Conservation (phyloP, 2,888 invertebrate species). For the Acanthosepion pharaonis region DNA sequence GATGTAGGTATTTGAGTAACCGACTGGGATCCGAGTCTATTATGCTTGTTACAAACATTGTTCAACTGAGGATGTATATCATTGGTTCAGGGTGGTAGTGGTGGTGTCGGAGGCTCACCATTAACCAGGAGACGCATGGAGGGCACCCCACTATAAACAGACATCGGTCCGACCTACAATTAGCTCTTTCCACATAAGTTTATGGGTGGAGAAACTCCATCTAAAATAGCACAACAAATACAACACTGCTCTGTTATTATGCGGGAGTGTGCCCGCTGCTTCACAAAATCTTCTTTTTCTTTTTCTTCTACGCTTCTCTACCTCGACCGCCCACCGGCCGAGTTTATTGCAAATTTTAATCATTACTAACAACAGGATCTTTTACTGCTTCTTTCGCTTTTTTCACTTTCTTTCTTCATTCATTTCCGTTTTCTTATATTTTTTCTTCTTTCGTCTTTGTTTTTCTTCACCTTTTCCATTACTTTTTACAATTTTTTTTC, state of each 20-base stretch:
- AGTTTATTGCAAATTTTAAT: neutral
- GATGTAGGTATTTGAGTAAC: constrained; percentile 33
- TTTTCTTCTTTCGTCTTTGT: neutral
- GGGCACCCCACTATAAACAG: constrained; percentile 33
- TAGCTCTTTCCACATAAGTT: constrained; percentile 21
- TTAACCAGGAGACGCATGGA: constrained; percentile 11
- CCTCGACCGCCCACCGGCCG: neutral
- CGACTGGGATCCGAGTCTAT: neutral
- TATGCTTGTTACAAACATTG: neutral
- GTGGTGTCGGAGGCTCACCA: neutral
- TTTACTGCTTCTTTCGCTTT: neutral
- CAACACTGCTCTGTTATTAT: neutral
- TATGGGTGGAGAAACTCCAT: neutral
- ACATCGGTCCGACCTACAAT: constrained; percentile 10
- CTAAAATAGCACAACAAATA: constrained; percentile 33
- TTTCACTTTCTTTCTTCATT: neutral
- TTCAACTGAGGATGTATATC: neutral
- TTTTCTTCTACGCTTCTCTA: neutral
- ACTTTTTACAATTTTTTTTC: neutral
- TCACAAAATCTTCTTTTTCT: neutral
- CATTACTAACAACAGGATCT: constrained; percentile 12
- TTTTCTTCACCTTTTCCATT: neutral
- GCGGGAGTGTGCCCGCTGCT: neutral
- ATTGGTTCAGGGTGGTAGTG: neutral
- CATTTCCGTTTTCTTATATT: neutral